phyloP scores from a whole-genome alignment of 2,113 vertebrate genomes.

The Chunga burmeisteri region DNA sequence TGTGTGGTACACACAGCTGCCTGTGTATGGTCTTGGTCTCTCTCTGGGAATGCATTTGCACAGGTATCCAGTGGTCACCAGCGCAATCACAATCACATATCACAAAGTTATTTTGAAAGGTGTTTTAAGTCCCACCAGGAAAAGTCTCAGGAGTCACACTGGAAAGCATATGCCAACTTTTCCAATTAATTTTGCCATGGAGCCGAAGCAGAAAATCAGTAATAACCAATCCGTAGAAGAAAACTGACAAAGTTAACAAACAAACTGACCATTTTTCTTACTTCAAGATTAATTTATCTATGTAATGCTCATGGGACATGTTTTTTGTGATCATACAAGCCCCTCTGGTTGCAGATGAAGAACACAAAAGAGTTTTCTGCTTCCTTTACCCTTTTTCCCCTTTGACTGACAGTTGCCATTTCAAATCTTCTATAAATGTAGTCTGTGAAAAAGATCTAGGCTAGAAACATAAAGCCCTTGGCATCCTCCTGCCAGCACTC shows the following conservation, averaged over 20 bases:
- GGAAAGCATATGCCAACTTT: background rate
- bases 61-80: background rate
- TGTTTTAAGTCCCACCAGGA: background rate
- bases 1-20: background rate
- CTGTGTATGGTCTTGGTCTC: background rate
- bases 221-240: background rate
- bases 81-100: background rate
- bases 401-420: background rate
- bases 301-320: background rate
- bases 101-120: background rate
- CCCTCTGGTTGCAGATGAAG: background rate
- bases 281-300: background rate
- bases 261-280: background rate
- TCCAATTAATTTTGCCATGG: background rate
- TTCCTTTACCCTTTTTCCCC: background rate
- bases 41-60: background rate
- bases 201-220: background rate
- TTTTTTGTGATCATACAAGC: background rate
- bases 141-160: background rate
- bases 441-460: background rate
- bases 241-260: background rate
- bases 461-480: background rate
- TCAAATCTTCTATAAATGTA: background rate
- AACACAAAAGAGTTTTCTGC: background rate
- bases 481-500: background rate